Evolutionary conservation across 2,888 invertebrate genomes (phyloP).

Genomic region (Agrilus cyanescens): DNA sequence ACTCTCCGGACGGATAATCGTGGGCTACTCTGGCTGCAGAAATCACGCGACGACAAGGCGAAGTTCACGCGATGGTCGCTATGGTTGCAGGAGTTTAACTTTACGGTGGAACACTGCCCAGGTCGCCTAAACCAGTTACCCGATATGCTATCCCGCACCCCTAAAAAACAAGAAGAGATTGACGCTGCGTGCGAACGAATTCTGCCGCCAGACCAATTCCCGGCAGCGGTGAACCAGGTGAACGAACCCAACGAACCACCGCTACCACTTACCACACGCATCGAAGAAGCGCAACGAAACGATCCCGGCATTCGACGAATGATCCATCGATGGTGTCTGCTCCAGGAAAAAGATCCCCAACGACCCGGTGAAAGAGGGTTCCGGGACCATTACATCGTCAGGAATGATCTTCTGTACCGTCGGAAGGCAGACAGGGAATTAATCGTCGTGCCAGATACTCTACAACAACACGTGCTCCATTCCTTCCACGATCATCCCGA

Average conservation of each 20-base stretch:
- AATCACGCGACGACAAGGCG: slow-evolving; percentile 7
- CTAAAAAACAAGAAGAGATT: not conserved
- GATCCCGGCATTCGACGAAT: too few species aligned
- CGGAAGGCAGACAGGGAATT: not conserved
- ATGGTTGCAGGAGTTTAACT: slow-evolving; percentile 13
- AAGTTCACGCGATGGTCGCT: slow-evolving; percentile 14
- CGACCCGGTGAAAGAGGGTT: too few species aligned
- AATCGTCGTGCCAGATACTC: not conserved
- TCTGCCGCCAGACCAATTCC: not conserved
- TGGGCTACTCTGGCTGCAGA: slow-evolving; percentile 14
- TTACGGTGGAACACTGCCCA: slow-evolving; percentile 17
- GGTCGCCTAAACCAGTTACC: slow-evolving; percentile 14
- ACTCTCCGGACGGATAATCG: slow-evolving; percentile 15
- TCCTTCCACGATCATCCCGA: slow-evolving; percentile 6
- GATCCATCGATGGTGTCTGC: too few species aligned
- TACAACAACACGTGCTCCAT: not conserved
- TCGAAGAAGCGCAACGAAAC: too few species aligned
- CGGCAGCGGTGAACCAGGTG: not conserved
- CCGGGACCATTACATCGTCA: not conserved
- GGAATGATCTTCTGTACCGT: not conserved
- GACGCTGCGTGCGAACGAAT: not conserved
- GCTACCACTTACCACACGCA: not conserved
- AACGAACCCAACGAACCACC: not conserved
- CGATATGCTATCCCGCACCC: slow-evolving; percentile 13
- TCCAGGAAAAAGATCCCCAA: too few species aligned